These are phyloP conservation scores for Aselliscus stoliczkanus DNA, from an alignment of 2,797 vertebrate genomes.

Conservation along the genomic window DNA sequence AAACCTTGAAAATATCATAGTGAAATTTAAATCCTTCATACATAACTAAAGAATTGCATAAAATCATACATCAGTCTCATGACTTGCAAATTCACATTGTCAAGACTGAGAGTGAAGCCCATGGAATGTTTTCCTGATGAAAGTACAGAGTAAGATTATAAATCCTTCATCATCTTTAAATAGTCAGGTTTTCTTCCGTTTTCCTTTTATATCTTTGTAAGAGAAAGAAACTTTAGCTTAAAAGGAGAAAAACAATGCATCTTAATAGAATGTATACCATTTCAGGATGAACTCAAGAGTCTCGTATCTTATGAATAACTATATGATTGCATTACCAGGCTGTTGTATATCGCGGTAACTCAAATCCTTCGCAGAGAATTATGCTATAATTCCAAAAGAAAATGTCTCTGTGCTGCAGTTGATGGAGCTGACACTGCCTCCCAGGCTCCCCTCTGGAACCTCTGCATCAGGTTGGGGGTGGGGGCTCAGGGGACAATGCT, in stretches of 20 bases:
- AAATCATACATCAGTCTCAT: not conserved
- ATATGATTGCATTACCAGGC: not conserved
- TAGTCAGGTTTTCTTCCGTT: not conserved
- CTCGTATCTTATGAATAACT: not conserved
- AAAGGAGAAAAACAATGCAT: not conserved
- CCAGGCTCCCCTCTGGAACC: not conserved
- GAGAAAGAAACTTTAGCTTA: not conserved
- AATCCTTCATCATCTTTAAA: not conserved
- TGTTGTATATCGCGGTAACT: not conserved
- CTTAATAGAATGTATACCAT: not conserved
- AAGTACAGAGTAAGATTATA: not conserved
- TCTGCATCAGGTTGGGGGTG: not conserved
- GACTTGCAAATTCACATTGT: not conserved
- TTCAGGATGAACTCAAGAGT: not conserved
- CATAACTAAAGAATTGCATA: not conserved
- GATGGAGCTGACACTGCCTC: not conserved
- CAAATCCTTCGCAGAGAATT: not conserved
- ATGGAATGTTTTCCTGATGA: not conserved
- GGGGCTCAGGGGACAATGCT: not conserved
- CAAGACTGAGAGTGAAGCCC: not conserved
- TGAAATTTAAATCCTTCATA: not conserved
- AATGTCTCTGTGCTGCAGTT: not conserved
- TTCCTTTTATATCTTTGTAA: not conserved
- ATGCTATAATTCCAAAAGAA: not conserved
- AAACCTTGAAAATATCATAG: conserved; percentile 10